phyloP scores from a whole-genome alignment of 1,140 invertebrate species.

The Dreissena rostriformis region DNA sequence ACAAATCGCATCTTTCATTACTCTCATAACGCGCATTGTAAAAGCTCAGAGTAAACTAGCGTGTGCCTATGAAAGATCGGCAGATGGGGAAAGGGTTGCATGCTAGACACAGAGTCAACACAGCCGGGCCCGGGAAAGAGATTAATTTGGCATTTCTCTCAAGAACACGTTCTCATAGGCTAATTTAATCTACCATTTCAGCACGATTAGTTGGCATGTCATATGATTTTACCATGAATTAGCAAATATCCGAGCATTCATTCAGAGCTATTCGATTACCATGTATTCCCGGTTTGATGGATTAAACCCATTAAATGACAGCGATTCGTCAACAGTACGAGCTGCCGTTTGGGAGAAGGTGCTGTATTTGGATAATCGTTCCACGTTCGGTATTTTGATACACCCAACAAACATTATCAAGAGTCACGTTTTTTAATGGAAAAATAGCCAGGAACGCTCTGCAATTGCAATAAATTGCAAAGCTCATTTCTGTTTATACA shows the following conservation, averaged over 20 bases:
- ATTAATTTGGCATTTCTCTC: slow-evolving; percentile 56
- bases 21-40: too few relatives aligned
- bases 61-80: slow-evolving; percentile 7
- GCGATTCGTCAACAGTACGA: neutral
- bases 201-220: slow-evolving; percentile 53
- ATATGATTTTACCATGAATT: slow-evolving; percentile 60
- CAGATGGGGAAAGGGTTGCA: slow-evolving; percentile 53
- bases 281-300: slow-evolving; percentile 37
- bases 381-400: too few relatives aligned
- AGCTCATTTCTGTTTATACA: too few relatives aligned
- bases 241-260: slow-evolving; percentile 58
- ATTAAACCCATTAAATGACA: slow-evolving; percentile 49
- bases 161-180: slow-evolving; percentile 30
- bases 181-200: slow-evolving; percentile 60
- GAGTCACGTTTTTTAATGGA: too few relatives aligned
- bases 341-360: neutral
- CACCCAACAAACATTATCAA: too few relatives aligned
- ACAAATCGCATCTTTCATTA: too few relatives aligned
- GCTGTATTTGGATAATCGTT: too few relatives aligned
- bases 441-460: too few relatives aligned
- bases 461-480: too few relatives aligned
- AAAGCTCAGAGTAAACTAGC: too few relatives aligned
- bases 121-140: slow-evolving; percentile 28
- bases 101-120: slow-evolving; percentile 55
- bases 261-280: slow-evolving; percentile 51